A percentile compares a stretch with the other conserved stretches of the same genome.
phyloP scores from a whole-genome alignment of 2,797 vertebrate species.

The Trematomus bernacchii region DNA sequence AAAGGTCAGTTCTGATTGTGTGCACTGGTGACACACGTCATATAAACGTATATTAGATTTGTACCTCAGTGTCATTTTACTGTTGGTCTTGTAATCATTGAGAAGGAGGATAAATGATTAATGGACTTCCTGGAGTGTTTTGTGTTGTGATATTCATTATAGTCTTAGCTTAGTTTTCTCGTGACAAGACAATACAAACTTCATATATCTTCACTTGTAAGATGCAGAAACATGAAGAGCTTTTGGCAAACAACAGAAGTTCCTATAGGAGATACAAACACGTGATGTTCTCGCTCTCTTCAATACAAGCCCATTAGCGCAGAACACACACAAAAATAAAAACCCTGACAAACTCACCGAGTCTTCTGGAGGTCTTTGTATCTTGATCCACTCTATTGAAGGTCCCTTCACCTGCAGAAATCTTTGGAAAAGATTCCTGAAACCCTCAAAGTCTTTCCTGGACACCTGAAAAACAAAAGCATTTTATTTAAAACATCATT shows the following conservation, averaged over 20 bases:
- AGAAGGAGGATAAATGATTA: not conserved
- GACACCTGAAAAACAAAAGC: conserved; percentile 76
- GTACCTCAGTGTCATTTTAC: not conserved
- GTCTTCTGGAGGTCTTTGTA: conserved; percentile 96
- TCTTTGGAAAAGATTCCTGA: conserved; percentile 95
- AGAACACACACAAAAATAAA: not conserved
- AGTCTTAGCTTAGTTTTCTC: not conserved
- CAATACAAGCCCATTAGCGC: no score
- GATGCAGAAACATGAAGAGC: no score
- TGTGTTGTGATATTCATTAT: no score
- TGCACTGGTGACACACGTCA: not conserved
- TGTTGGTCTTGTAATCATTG: not conserved
- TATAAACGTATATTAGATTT: not conserved
- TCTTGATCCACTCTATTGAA: conserved; percentile 97
- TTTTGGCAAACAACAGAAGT: no score
- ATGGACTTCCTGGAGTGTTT: not conserved
- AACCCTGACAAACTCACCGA: conserved; percentile 83
- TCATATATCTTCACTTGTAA: no score
- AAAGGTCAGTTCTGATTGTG: conserved; percentile 1
- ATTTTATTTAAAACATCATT: not conserved
- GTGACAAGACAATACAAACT: not conserved
- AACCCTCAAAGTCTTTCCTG: conserved; percentile 95
- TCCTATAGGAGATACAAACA: not conserved
- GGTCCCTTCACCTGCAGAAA: conserved; percentile 98
- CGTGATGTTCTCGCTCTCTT: not conserved